Evolutionary conservation across 2,113 vertebrate genomes (phyloP).

Genomic region (Miniopterus natalensis): DNA sequence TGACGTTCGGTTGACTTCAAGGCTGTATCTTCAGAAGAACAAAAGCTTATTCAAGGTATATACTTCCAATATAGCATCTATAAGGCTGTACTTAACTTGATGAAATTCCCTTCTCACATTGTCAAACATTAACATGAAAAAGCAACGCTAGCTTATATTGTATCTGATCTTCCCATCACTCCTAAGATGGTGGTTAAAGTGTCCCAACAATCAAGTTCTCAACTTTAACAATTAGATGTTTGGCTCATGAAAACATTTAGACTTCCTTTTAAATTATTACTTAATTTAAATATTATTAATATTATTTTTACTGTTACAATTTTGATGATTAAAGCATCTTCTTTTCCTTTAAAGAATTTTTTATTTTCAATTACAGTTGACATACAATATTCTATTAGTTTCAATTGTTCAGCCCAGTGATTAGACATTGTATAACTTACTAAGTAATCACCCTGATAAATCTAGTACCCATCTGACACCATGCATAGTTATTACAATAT

Average conservation of each 20-base stretch:
- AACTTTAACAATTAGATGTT: constrained; percentile 41
- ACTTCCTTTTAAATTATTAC: not conserved
- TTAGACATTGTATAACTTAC: not conserved
- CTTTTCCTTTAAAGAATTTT: not conserved
- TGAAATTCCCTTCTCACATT: not conserved
- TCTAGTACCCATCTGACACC: not conserved
- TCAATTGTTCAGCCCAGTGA: not conserved
- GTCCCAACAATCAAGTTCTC: not conserved
- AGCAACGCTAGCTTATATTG: not conserved
- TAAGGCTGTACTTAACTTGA: not conserved
- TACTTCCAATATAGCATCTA: not conserved
- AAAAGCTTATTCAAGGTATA: not conserved
- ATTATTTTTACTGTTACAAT: not conserved
- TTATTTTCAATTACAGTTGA: not conserved
- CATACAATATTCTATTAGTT: not conserved
- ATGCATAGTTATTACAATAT: not conserved
- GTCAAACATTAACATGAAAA: constrained; percentile 51
- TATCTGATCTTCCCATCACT: not conserved
- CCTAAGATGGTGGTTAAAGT: not conserved
- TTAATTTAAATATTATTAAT: not conserved
- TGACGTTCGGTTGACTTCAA: no score
- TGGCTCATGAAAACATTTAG: not conserved
- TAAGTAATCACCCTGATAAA: not conserved
- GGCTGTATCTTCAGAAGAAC: not conserved
- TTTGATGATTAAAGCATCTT: not conserved